phyloP scores from a whole-genome alignment of 2,113 vertebrate genomes.

The Amphiprion percula region DNA sequence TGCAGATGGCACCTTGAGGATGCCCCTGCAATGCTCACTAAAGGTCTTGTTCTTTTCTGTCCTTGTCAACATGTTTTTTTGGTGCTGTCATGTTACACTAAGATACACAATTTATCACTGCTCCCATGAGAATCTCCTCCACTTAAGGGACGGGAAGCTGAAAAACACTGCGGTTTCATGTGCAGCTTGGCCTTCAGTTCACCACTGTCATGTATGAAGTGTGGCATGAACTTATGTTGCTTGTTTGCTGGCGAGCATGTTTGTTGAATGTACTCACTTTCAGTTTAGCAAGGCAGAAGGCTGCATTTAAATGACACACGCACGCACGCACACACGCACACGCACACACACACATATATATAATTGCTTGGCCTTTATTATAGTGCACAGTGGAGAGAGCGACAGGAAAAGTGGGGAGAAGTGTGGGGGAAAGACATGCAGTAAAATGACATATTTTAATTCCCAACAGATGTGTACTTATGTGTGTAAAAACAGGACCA shows the following conservation, averaged over 20 bases:
- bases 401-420: too few species aligned
- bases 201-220: too few species aligned
- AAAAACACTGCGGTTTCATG: conserved; percentile 14
- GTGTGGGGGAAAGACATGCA: too few species aligned
- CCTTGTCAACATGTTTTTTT: conserved; percentile 45
- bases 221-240: not conserved
- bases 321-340: too few species aligned
- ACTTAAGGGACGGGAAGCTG: conserved; percentile 23
- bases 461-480: too few species aligned
- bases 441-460: not conserved
- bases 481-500: too few species aligned
- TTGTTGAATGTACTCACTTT: not conserved
- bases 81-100: conserved; percentile 14
- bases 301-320: too few species aligned
- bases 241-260: not conserved
- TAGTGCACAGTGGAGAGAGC: too few species aligned
- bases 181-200: too few species aligned
- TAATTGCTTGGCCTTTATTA: too few species aligned
- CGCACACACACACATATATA: too few species aligned
- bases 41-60: conserved; percentile 32
- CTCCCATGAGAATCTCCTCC: not conserved
- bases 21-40: not conserved
- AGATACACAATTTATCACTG: not conserved
- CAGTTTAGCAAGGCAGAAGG: not conserved
- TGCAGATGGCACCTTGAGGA: not conserved